Evolutionary conservation across 2,113 vertebrate genomes (phyloP).

Genomic region (Rhipidura dahli): DNA sequence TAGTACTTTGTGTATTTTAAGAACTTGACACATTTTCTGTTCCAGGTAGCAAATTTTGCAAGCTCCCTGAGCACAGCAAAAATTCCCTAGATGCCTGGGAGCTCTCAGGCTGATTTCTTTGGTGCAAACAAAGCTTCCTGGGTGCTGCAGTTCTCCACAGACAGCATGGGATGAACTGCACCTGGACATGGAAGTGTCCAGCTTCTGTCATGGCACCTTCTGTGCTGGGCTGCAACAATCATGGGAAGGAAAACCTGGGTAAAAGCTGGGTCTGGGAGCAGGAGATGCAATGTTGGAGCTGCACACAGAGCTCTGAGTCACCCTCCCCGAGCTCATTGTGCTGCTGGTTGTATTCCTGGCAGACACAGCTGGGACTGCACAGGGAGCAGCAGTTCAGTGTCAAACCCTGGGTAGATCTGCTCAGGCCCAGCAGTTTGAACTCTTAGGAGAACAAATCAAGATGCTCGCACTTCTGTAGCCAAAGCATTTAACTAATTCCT

Average conservation of each 20-base stretch:
- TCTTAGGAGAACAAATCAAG: not conserved
- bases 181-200: not conserved
- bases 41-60: not conserved
- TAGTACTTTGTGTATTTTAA: not conserved
- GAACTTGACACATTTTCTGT: not conserved
- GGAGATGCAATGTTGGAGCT: not conserved
- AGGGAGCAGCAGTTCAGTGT: not conserved
- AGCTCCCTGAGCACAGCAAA: not conserved
- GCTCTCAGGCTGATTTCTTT: not conserved
- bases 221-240: not conserved
- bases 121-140: not conserved
- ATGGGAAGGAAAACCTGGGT: rapidly evolving
- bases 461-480: not conserved
- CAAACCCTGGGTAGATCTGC: not conserved
- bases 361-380: not conserved
- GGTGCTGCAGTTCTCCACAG: not conserved
- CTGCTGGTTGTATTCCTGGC: not conserved
- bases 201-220: not conserved
- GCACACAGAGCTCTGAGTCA: not conserved
- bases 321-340: not conserved
- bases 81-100: not conserved
- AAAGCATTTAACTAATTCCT: not conserved
- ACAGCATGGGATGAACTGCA: not conserved
- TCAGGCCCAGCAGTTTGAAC: not conserved
- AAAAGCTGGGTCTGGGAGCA: not conserved